phyloP scores from a whole-genome alignment of 2,888 invertebrate species.

The Iselma pallidipennis region DNA sequence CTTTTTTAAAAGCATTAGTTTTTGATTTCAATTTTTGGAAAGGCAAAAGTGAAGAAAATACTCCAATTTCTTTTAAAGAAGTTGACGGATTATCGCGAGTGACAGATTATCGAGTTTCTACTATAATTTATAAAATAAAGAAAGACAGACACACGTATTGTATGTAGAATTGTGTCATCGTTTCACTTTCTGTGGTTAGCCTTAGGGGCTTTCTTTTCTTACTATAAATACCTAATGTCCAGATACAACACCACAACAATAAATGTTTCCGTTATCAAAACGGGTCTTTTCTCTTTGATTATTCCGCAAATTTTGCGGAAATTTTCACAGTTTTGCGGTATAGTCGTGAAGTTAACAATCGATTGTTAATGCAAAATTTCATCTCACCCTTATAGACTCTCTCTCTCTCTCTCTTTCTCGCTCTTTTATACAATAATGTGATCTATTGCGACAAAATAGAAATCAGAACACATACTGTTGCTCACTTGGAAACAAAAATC shows the following conservation, averaged over 20 bases:
- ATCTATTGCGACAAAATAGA: not conserved
- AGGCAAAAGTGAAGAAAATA: too few species aligned
- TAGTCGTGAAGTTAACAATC: not conserved
- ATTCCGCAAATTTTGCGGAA: not conserved
- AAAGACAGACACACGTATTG: too few species aligned
- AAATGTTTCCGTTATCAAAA: not conserved
- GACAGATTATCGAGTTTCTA: too few species aligned
- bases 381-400: not conserved
- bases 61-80: too few species aligned
- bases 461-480: not conserved
- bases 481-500: not conserved
- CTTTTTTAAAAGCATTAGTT: too few species aligned
- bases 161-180: not conserved
- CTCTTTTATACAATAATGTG: not conserved
- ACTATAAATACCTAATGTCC: not conserved
- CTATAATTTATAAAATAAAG: too few species aligned
- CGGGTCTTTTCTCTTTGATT: not conserved
- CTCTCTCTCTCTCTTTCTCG: not conserved
- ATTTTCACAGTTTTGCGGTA: not conserved
- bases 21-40: too few species aligned
- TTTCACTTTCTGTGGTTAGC: not conserved
- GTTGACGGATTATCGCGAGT: too few species aligned
- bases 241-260: not conserved
- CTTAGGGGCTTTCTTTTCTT: not conserved
- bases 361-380: not conserved